Conservation (phyloP, 1,140 invertebrate genomes). For the Achatina immaculata region DNA sequence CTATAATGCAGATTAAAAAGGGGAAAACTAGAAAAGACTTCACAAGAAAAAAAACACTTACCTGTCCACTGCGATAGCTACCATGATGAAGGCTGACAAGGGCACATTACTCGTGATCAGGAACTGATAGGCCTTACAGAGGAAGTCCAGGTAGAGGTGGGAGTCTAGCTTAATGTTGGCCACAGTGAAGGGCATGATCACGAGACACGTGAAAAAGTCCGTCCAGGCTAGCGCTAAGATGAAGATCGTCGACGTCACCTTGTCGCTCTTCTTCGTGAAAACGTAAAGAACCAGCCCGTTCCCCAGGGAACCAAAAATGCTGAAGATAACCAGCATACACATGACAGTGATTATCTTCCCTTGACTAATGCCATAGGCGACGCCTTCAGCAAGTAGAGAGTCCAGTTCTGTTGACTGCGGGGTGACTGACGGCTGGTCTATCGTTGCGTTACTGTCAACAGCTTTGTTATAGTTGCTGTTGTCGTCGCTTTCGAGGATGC, state of each 20-base stretch:
- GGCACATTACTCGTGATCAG: constrained; percentile 67
- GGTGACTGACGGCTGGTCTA: neutral
- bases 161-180: constrained; percentile 52
- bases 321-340: constrained; percentile 43
- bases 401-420: neutral
- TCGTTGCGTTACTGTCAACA: neutral
- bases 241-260: constrained; percentile 67
- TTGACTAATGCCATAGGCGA: neutral
- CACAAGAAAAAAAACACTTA: neutral
- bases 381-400: neutral
- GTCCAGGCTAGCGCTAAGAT: constrained; percentile 66
- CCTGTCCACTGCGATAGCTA: constrained; percentile 69
- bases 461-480: neutral
- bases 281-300: constrained; percentile 69
- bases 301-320: constrained; percentile 62
- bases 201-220: constrained; percentile 63
- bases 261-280: constrained; percentile 66
- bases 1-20: no score
- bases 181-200: constrained; percentile 65
- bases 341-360: constrained; percentile 25
- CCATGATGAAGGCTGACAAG: constrained; percentile 69
- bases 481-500: neutral
- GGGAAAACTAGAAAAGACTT: no score
- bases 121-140: constrained; percentile 67
- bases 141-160: constrained; percentile 51